Evolutionary conservation across 2,888 invertebrate genomes (phyloP), one percentile per base, ranked within the genome.

Genomic region (Pristionchus maxplancki): DNA sequence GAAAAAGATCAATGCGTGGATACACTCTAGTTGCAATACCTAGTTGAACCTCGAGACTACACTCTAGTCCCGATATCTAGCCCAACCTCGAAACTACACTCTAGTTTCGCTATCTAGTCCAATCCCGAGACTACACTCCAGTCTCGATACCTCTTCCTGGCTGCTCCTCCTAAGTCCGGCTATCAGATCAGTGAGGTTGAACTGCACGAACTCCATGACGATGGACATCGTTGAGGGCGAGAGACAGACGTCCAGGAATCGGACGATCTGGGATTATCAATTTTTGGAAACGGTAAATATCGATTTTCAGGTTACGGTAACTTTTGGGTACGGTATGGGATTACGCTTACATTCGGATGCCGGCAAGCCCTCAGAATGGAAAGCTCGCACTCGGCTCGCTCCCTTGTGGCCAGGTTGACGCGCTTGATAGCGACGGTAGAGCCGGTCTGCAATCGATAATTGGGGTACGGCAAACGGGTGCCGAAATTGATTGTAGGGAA

Each of bases 381-480:
- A 44, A 94, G 89, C 88, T 94, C 94, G 8, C 94, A 87, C 15
- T 91, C 89, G 20, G 92, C 88, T 9, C 40, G 1, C 17, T 40
- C 78, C 6, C 91, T 90, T 31, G 86, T 89, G 37, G 90, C 89
- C 62, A 93, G 89, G 17, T 89, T 50, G 53, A 93, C 93, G 84
- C 93, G 91, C 82, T 93, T 93, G 67, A 93, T 91, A 5, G 93
- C 93, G 5, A 93, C 93, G 40, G 89, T 90, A 82, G 89, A 89
- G 34, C 90, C 91, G 4, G 88, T 92, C 93, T 93, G 62, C n/a
- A n/a, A n/a, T n/a, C n/a, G n/a, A n/a, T n/a, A n/a, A n/a, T n/a
- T n/a, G n/a, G n/a, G n/a, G n/a, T n/a, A n/a, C n/a, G n/a, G n/a
- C n/a, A n/a, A n/a, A n/a, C n/a, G n/a, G n/a, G n/a, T n/a, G n/a